Evolutionary conservation across 2,797 vertebrate genomes (phyloP).

Genomic region (Alectoris magna): DNA sequence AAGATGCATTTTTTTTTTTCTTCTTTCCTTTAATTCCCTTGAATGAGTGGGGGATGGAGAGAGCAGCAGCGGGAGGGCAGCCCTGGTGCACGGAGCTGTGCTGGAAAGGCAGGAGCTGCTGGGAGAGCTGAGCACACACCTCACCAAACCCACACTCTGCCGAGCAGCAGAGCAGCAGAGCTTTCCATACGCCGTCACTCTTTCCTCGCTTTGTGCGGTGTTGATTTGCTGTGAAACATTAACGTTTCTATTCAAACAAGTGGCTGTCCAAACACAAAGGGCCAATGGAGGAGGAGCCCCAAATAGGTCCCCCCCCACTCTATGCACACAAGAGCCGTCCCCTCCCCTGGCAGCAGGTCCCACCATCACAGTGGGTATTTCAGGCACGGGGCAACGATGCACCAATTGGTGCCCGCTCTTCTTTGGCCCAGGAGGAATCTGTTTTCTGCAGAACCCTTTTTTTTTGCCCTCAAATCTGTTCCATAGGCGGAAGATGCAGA

Average conservation of each 20-base stretch:
- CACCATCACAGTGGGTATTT: too few species aligned
- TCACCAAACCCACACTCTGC: background rate
- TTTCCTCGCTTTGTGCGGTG: background rate
- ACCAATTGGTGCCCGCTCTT: background rate
- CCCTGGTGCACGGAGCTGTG: background rate
- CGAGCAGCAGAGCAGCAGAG: rapidly evolving
- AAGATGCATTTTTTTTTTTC: background rate
- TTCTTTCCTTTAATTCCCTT: background rate
- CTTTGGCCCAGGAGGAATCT: background rate
- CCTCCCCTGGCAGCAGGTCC: background rate
- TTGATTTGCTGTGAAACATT: background rate
- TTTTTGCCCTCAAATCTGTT: rapidly evolving
- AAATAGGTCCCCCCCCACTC: background rate
- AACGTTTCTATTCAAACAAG: background rate
- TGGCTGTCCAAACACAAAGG: rapidly evolving
- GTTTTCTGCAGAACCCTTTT: background rate
- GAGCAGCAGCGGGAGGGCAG: background rate
- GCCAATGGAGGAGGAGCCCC: background rate
- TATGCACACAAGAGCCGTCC: background rate
- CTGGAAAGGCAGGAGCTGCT: background rate
- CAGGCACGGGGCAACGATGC: rapidly evolving
- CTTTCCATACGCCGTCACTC: background rate
- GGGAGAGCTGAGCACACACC: background rate
- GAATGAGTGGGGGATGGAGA: background rate
- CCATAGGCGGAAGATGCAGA: background rate